phyloP scores from a whole-genome alignment of 1,140 invertebrate genomes.

The Ceratina australensis region DNA sequence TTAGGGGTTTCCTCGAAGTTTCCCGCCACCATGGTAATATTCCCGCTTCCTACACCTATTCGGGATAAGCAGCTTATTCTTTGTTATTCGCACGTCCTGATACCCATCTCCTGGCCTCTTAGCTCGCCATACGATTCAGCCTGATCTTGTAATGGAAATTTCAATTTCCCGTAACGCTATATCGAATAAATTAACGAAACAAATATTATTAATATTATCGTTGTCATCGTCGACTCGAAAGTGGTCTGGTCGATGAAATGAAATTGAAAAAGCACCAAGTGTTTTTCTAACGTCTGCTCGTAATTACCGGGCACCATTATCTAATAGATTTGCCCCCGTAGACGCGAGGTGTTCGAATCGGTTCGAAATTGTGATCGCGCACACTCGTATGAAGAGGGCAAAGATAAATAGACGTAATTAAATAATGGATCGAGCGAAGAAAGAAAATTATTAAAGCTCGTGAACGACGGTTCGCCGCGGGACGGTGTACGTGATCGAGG shows the following conservation, averaged over 20 bases:
- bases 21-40: constrained; percentile 16
- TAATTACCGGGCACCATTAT: no score
- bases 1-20: constrained; percentile 27
- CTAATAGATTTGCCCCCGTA: background rate
- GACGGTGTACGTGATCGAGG: constrained; percentile 38
- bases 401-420: constrained; percentile 9
- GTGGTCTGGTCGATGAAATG: no score
- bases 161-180: no score
- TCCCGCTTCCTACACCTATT: background rate
- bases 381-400: background rate
- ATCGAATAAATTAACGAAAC: no score
- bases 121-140: no score
- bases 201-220: no score
- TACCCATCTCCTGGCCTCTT: background rate
- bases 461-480: background rate
- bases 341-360: no score
- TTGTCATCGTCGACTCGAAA: no score
- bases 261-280: no score
- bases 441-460: constrained; percentile 28
- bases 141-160: no score
- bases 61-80: constrained; percentile 32
- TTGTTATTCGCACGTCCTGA: background rate
- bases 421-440: background rate
- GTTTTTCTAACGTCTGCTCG: no score
- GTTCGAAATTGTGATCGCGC: background rate